Base-by-base conservation (phyloP, 1,140 invertebrate species). In the Pseudomyrmex pallidus region DNA sequence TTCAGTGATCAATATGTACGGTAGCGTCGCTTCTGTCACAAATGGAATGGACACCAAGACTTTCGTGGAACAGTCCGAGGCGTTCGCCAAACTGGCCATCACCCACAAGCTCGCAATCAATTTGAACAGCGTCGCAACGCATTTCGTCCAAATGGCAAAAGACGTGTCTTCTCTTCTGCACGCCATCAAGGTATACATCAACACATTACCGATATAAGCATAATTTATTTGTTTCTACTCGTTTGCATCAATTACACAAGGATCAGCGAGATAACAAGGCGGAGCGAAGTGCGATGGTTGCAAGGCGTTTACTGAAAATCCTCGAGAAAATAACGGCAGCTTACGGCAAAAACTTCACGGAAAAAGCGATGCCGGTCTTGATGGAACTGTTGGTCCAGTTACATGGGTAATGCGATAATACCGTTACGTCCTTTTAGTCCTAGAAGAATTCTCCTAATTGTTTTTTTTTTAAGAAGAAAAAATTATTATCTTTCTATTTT, bases 1-100 rank as follows among this genome's bases (percentile, higher is more conserved):
- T 62, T 52, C 22, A 94, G 93, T 91, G 10, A 70, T 93, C 10
- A 85, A 91, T 67, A 74, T 87, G 44, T 89, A 91, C 1, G 92
- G 91, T 15, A 86, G 62, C 56, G 85, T 93, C 5, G 90, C 90
- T 35, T 85, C 78, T 1, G 70, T 92, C 12, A 52, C 87, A 12
- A 88, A 90, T 59, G 90, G 91, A 44, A 78, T 92, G 70, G 92
- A 93, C 22, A 48, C 90, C 2, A 93, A 91, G 74, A 91, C 91
- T 7, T 88, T 91, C 9, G 87, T 91, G 9, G 92, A 92, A 61
- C 85, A 91, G 17, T 92, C 91, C 82, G 93, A 91, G 85, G 66
- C 76, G 13, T 94, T 94, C 59, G 90, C 85, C 3, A 94, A 92
- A 86, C 64, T 94, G 25, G 85, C 89, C 0, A 76, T 90, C 0